A percentile compares a stretch with the other conserved stretches of the same genome.
These are phyloP conservation scores for Phasia obesa DNA, from an alignment of 2,888 invertebrate genomes.

Conservation along the genomic window DNA sequence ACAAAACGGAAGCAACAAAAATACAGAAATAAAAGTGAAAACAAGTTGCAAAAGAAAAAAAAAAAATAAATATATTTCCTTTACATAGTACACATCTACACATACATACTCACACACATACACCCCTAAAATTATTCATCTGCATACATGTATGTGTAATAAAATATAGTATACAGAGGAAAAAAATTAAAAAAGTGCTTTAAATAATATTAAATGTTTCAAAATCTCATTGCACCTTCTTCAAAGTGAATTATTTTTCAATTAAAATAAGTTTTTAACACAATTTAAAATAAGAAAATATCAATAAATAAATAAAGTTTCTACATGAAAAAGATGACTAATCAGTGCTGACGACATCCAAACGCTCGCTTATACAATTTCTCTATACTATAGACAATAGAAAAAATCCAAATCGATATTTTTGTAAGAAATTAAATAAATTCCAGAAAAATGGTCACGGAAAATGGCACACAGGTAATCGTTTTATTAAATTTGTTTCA, in stretches of 20 bases:
- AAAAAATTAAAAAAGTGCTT: slow-evolving; percentile 65
- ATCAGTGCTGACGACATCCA: slow-evolving; percentile 78
- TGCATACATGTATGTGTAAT: slow-evolving; percentile 3
- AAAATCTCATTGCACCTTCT: slow-evolving; percentile 75
- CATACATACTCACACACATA: slow-evolving; percentile 51
- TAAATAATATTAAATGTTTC: slow-evolving; percentile 54
- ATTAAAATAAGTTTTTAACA: slow-evolving; percentile 48
- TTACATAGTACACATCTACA: slow-evolving; percentile 57
- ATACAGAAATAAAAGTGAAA: slow-evolving; percentile 66
- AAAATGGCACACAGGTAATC: slow-evolving; percentile 82
- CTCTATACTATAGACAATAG: slow-evolving; percentile 76
- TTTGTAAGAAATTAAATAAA: slow-evolving; percentile 44
- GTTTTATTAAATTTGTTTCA: neutral
- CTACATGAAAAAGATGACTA: slow-evolving; percentile 77
- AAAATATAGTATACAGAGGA: slow-evolving; percentile 56
- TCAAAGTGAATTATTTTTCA: slow-evolving; percentile 58
- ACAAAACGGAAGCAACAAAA: slow-evolving; percentile 80
- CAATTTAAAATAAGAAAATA: slow-evolving; percentile 45
- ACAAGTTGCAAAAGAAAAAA: slow-evolving; percentile 48
- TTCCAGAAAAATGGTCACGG: slow-evolving; percentile 81
- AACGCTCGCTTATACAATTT: slow-evolving; percentile 79
- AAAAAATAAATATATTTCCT: slow-evolving; percentile 59
- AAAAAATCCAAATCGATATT: slow-evolving; percentile 51
- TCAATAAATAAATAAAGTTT: slow-evolving; percentile 53
- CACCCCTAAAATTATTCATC: too few relatives aligned